Conservation (phyloP, 2,888 invertebrate genomes). For the Ennomos erosarius region DNA sequence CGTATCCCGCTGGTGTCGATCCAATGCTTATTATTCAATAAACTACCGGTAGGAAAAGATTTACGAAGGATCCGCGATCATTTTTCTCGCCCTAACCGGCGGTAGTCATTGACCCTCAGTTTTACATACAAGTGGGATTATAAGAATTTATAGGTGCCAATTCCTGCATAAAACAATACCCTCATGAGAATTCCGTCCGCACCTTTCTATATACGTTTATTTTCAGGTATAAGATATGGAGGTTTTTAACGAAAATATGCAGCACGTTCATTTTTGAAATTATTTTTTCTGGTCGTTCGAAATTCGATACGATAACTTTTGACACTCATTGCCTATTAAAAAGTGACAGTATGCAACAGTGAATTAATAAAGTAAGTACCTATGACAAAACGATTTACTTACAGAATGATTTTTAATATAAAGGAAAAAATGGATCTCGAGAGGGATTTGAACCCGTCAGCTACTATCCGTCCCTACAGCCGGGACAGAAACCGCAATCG, state of each 20-base stretch:
- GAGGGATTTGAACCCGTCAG: too few species aligned
- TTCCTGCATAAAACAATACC: slow-evolving; percentile 35
- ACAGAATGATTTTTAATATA: too few species aligned
- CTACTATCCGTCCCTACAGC: too few species aligned
- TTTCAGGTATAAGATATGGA: slow-evolving; percentile 17
- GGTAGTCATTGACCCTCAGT: slow-evolving; percentile 44
- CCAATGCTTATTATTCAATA: slow-evolving; percentile 65
- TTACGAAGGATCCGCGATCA: slow-evolving; percentile 49
- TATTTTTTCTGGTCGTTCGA: background rate
- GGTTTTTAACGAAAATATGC: slow-evolving; percentile 4
- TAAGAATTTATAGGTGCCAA: slow-evolving; percentile 35
- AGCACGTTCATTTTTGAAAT: slow-evolving; percentile 1
- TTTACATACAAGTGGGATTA: slow-evolving; percentile 36
- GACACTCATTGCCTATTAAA: too few species aligned
- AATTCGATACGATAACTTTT: too few species aligned
- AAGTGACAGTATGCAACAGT: too few species aligned
- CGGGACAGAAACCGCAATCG: too few species aligned
- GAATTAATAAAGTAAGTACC: too few species aligned
- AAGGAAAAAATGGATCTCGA: too few species aligned
- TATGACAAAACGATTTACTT: too few species aligned
- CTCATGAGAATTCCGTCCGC: slow-evolving; percentile 29
- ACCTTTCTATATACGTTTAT: slow-evolving; percentile 26
- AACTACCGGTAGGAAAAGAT: slow-evolving; percentile 57
- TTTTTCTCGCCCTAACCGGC: slow-evolving; percentile 41
- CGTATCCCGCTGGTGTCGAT: slow-evolving; percentile 44